Conservation (phyloP, 2,113 vertebrate genomes). For the Hydrochoerus hydrochaeris region DNA sequence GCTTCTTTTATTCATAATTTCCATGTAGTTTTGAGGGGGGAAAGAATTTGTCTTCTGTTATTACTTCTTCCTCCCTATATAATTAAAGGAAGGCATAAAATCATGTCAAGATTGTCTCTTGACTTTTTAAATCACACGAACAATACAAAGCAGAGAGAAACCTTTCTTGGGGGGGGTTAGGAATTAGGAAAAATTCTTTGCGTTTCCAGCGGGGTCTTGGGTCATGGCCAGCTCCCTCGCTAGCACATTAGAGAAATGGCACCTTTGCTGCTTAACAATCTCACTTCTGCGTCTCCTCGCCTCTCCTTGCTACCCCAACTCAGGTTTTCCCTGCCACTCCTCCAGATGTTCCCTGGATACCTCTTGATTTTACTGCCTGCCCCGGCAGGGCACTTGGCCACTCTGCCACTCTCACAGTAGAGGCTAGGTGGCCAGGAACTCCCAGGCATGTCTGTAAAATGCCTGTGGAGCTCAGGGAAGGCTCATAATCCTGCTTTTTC, state of each 20-base stretch:
- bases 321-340: neutral
- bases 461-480: slow-evolving; percentile 55
- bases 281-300: neutral
- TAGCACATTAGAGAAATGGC: fast-evolving
- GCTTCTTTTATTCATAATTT: slow-evolving; percentile 56
- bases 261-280: neutral
- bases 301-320: neutral
- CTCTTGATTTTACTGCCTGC: neutral
- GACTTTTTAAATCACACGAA: slow-evolving; percentile 45
- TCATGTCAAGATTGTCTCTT: slow-evolving; percentile 40
- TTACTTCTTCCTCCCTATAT: slow-evolving; percentile 34
- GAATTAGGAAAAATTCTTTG: neutral
- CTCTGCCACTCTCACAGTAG: neutral
- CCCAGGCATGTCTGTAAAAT: slow-evolving; percentile 73
- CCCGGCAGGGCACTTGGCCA: neutral
- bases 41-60: slow-evolving; percentile 47
- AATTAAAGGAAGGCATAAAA: slow-evolving; percentile 42
- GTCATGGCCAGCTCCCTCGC: neutral
- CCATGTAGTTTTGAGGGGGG: neutral
- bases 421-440: slow-evolving; percentile 45
- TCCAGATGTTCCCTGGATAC: neutral
- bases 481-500: slow-evolving; percentile 78
- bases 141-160: neutral
- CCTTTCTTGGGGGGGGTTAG: neutral
- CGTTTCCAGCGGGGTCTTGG: neutral